Evolutionary conservation across 64 coral and sea anemone genomes (phyloP).

Genomic region (Acropora tenuis): DNA sequence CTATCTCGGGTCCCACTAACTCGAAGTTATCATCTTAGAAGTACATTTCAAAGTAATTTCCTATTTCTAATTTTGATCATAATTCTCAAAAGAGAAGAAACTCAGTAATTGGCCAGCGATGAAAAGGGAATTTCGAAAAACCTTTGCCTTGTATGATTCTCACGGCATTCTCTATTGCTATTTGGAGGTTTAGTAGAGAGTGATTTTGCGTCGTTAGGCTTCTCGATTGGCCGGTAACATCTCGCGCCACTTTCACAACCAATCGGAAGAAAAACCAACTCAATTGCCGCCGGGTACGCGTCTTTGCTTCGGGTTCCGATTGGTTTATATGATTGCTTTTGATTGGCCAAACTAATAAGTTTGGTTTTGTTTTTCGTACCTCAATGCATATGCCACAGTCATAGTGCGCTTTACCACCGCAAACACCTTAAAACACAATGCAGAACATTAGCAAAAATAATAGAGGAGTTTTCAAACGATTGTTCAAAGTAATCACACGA

Average conservation of each 20-base stretch:
- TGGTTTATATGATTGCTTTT: too few relatives aligned
- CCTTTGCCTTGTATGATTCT: not conserved
- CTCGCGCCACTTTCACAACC: too few relatives aligned
- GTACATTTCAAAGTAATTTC: too few relatives aligned
- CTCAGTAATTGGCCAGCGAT: too few relatives aligned
- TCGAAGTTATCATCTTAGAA: too few relatives aligned
- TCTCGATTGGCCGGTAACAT: not conserved
- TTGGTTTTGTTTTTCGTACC: not conserved
- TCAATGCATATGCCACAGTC: not conserved
- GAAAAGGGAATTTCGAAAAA: not conserved
- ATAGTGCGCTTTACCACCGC: not conserved
- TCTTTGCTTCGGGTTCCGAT: too few relatives aligned
- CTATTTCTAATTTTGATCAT: too few relatives aligned
- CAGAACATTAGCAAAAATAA: not conserved
- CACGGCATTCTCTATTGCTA: not conserved
- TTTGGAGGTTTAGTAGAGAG: not conserved
- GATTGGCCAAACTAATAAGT: too few relatives aligned
- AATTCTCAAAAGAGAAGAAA: too few relatives aligned
- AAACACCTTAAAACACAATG: not conserved
- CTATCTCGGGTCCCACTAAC: too few relatives aligned
- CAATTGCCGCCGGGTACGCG: too few relatives aligned
- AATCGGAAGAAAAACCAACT: too few relatives aligned
- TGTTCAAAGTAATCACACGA: not conserved
- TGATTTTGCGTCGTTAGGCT: not conserved
- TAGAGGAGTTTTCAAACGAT: not conserved